Evolutionary conservation across 2,113 vertebrate species (phyloP), one percentile per base, ranked within the genome.

Genomic region (Bucco capensis): DNA sequence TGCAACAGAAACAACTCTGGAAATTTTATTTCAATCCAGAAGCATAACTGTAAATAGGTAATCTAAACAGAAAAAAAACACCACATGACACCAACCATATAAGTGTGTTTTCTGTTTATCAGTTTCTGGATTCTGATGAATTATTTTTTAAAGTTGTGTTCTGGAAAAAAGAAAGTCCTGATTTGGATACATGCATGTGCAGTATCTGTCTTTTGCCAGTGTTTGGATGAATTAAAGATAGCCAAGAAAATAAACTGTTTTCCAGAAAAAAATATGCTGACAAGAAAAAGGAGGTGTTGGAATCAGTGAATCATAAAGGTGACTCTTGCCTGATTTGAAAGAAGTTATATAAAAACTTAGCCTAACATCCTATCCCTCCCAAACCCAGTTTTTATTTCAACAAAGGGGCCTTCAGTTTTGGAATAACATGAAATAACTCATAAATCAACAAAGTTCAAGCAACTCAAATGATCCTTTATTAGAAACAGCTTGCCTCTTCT

Each of bases 401-500:
- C 54, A 87, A 89, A 25, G 19, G n/a, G 42, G 23, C 66, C 40
- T 87, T 94, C 37, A 46, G 54, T 85, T 92, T 92, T 93, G 71
- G 71, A 96, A 49, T 44, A 89, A 83, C 81, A 80, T 79, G 89
- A 86, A 87, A 82, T 89, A 78, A 81, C 5, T 6, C 33, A 24
- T 79, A 93, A 84, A 85, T 87, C 81, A 93, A 70, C 74, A 51
- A 77, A 82, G 54, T 83, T 89, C 67, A 83, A 82, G 91, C 5
- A 2, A 70, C 50, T 90, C 38, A 38, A 89, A 89, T 42, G 44
- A 79, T 88, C 50, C 15, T 82, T 89, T 89, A 95, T 96, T 94
- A 81, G 80, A 93, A 96, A 90, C 83, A 95, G 84, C 81, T 90
- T 96, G 86, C 30, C 58, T 82, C 30, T 62, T 90, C 83, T 67